These are phyloP conservation scores for Hirundichthys speculiger DNA, from an alignment of 2,113 vertebrate genomes.

Conservation along the genomic window DNA sequence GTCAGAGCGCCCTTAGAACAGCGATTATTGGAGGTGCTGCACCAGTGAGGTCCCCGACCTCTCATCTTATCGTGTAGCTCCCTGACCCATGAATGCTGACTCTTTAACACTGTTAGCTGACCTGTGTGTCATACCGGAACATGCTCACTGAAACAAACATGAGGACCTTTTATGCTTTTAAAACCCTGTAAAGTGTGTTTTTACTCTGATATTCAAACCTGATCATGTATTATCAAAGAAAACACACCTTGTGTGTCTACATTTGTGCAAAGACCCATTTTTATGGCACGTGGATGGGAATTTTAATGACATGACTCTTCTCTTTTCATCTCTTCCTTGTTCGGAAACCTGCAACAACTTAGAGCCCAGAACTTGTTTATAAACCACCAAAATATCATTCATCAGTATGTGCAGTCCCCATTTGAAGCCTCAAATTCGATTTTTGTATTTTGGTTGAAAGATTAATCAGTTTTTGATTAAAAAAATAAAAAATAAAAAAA, in stretches of 20 bases:
- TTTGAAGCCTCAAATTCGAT: background rate
- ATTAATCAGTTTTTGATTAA: background rate
- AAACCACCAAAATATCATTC: background rate
- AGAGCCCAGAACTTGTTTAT: constrained; percentile 19
- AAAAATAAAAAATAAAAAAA: too few species aligned
- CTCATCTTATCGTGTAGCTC: constrained; percentile 68
- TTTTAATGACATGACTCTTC: constrained; percentile 28
- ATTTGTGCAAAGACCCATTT: constrained; percentile 6
- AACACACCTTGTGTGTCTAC: background rate
- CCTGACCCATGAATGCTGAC: constrained; percentile 64
- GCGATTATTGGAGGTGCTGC: constrained; percentile 67
- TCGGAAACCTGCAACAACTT: constrained; percentile 54
- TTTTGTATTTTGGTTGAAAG: background rate
- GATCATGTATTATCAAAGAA: constrained; percentile 5
- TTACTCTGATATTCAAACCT: constrained; percentile 26
- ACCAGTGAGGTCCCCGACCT: constrained; percentile 65
- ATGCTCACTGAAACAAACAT: constrained; percentile 56
- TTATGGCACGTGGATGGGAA: constrained; percentile 18
- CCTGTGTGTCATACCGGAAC: constrained; percentile 54
- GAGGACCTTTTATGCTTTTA: constrained; percentile 25
- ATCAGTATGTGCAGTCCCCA: background rate
- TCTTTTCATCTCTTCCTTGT: constrained; percentile 29
- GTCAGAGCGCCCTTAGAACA: constrained; percentile 68
- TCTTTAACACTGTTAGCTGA: constrained; percentile 54
- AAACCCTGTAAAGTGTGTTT: constrained; percentile 29